phyloP scores from a whole-genome alignment of 2,113 vertebrate genomes.

The Gymnarchus niloticus region DNA sequence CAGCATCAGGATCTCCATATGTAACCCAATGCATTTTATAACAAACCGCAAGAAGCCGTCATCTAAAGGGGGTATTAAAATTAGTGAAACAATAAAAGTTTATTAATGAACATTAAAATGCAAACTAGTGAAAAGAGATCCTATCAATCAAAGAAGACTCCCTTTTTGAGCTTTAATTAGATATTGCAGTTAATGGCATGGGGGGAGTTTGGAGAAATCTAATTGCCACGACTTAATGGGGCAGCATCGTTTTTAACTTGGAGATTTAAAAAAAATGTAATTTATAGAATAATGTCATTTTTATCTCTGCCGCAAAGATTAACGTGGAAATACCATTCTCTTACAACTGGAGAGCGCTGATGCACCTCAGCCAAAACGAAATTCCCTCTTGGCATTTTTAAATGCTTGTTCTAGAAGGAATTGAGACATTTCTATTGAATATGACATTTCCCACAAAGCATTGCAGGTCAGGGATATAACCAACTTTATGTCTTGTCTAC shows the following conservation, averaged over 20 bases:
- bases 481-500: background rate
- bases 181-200: constrained; percentile 91
- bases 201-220: constrained; percentile 88
- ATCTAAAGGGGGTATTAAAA: constrained; percentile 87
- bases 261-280: constrained; percentile 82
- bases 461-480: background rate
- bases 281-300: constrained; percentile 73
- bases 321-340: constrained; percentile 40
- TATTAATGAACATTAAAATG: constrained; percentile 99
- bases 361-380: background rate
- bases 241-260: constrained; percentile 79
- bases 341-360: constrained; percentile 28
- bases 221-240: constrained; percentile 93
- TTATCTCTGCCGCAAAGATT: constrained; percentile 59
- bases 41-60: constrained; percentile 62
- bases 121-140: constrained; percentile 88
- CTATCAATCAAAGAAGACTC: constrained; percentile 92
- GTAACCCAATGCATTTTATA: constrained; percentile 53
- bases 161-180: constrained; percentile 98
- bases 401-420: background rate
- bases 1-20: constrained; percentile 40
- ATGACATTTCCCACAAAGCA: background rate
- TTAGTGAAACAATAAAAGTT: constrained; percentile 99
- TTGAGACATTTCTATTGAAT: background rate
- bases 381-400: background rate